These are phyloP conservation scores for Furcula furcula DNA, from an alignment of 2,888 invertebrate genomes.

Conservation along the genomic window DNA sequence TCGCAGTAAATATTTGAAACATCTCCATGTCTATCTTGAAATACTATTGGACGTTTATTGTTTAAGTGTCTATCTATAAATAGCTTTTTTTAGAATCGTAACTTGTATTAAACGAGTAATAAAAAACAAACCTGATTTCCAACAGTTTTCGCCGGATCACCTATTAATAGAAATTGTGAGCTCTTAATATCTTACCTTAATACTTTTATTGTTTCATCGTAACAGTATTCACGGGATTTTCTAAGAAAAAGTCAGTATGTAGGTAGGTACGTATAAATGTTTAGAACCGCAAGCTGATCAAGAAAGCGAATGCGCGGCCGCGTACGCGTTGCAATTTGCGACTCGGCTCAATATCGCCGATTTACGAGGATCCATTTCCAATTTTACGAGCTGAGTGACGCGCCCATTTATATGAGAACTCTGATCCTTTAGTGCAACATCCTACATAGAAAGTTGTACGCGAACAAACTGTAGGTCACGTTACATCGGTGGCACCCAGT, in stretches of 20 bases:
- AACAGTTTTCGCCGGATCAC: constrained; percentile 1
- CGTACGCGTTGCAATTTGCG: constrained; percentile 66
- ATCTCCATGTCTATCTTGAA: background rate
- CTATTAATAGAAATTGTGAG: constrained; percentile 13
- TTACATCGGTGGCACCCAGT: constrained; percentile 41
- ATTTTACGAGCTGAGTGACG: constrained; percentile 66
- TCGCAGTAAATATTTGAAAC: background rate
- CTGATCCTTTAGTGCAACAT: constrained; percentile 33
- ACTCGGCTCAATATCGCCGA: constrained; percentile 60
- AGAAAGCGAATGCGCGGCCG: constrained; percentile 57
- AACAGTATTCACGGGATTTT: constrained; percentile 36
- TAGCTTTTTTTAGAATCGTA: background rate
- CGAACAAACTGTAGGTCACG: constrained; percentile 35
- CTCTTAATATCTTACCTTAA: constrained; percentile 10
- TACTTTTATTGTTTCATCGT: constrained; percentile 32
- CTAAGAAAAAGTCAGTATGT: no score
- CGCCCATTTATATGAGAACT: constrained; percentile 52
- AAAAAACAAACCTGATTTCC: constrained; percentile 11
- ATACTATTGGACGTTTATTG: background rate
- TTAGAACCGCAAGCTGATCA: constrained; percentile 44
- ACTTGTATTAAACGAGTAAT: constrained; percentile 5
- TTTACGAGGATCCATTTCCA: constrained; percentile 70
- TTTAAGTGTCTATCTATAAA: background rate
- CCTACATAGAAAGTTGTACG: constrained; percentile 29
- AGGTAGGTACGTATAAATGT: constrained; percentile 26